Conservation (phyloP, 2,888 invertebrate genomes). For the Dolichomitus sp. region DNA sequence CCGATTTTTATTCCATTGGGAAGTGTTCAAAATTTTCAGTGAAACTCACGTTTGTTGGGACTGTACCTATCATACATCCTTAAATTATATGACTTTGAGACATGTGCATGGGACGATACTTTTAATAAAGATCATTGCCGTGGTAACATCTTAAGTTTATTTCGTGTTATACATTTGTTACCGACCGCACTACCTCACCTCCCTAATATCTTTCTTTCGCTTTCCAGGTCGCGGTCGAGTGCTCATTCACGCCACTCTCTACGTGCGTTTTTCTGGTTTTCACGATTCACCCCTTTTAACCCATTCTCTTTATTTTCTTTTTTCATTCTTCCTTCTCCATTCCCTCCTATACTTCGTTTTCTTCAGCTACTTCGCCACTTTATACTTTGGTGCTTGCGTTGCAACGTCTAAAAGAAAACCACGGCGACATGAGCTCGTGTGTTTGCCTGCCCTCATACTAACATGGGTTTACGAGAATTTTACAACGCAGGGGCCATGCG, state of each 20-base stretch:
- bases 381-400: slow-evolving; percentile 60
- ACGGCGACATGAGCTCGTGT: slow-evolving; percentile 35
- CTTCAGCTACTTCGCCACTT: slow-evolving; percentile 54
- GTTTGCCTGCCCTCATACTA: slow-evolving; percentile 22
- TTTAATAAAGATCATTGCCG: too few relatives aligned
- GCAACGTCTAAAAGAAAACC: slow-evolving; percentile 41
- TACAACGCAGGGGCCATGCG: slow-evolving; percentile 43
- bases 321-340: background rate
- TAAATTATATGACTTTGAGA: too few relatives aligned
- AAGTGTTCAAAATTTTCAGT: too few relatives aligned
- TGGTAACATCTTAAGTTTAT: background rate
- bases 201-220: slow-evolving; percentile 1
- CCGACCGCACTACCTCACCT: background rate
- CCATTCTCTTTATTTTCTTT: slow-evolving; percentile 25
- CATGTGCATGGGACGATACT: too few relatives aligned
- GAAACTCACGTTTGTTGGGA: too few relatives aligned
- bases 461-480: slow-evolving; percentile 60
- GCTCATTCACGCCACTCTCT: slow-evolving; percentile 20
- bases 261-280: slow-evolving; percentile 23
- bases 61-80: too few relatives aligned
- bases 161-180: background rate
- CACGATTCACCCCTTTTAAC: slow-evolving; percentile 38
- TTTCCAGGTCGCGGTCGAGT: slow-evolving; percentile 11
- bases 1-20: too few relatives aligned
- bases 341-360: slow-evolving; percentile 52